Evolutionary conservation across 2,797 vertebrate genomes (phyloP).

Genomic region (Catamblyrhynchus diadema): DNA sequence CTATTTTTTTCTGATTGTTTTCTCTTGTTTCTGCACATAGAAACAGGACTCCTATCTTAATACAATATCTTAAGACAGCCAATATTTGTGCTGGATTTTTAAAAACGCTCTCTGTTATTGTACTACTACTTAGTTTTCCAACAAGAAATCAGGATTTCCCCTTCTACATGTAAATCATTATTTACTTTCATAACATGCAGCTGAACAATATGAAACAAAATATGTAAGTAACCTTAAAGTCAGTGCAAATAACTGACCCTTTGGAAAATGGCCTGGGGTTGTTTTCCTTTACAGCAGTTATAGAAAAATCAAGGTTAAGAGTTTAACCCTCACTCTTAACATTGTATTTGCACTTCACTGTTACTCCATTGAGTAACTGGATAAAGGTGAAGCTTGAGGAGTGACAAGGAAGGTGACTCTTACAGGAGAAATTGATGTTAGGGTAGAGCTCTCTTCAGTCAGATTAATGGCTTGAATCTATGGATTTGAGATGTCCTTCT

Average conservation of each 20-base stretch:
- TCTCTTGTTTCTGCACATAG: neutral
- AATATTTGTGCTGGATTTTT: neutral
- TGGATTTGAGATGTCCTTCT: neutral
- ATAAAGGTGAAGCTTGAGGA: slow-evolving; percentile 10
- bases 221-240: neutral
- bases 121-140: neutral
- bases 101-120: neutral
- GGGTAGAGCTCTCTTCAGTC: neutral
- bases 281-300: neutral
- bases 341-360: neutral
- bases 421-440: slow-evolving; percentile 11
- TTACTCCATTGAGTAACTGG: neutral
- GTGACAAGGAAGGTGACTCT: slow-evolving; percentile 33
- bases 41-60: neutral
- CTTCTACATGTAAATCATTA: neutral
- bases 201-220: neutral
- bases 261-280: neutral
- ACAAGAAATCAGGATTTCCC: neutral
- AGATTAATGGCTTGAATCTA: slow-evolving; percentile 38
- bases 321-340: neutral
- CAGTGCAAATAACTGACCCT: neutral
- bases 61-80: neutral
- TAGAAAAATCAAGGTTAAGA: neutral
- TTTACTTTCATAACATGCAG: neutral
- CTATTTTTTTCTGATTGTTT: neutral